phyloP scores from a whole-genome alignment of 2,113 vertebrate species.

The Gopherus evgoodei region DNA sequence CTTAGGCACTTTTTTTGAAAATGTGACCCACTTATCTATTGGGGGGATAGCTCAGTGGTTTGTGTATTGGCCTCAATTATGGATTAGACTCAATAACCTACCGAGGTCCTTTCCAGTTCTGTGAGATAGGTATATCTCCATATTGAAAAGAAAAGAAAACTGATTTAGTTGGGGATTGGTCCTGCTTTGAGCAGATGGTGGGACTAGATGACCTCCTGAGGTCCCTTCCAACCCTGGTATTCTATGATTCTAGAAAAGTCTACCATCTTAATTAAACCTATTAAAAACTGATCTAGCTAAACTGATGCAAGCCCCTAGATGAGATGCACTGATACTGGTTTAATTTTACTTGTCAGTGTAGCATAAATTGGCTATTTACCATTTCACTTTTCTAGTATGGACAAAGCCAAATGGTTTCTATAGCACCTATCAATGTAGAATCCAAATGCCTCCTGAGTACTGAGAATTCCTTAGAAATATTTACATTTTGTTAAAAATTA shows the following conservation, averaged over 20 bases:
- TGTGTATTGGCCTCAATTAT: no score
- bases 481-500: background rate
- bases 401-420: fast-evolving
- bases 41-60: no score
- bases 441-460: fast-evolving
- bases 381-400: background rate
- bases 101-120: no score
- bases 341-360: background rate
- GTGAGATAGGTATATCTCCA: no score
- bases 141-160: no score
- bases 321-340: background rate
- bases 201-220: no score
- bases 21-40: background rate
- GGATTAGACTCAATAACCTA: no score
- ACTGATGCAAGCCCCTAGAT: background rate
- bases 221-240: no score
- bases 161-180: no score
- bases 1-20: background rate
- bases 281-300: background rate
- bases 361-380: background rate
- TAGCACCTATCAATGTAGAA: fast-evolving
- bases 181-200: no score
- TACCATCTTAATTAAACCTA: background rate
- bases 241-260: background rate
- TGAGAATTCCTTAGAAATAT: background rate